A percentile compares a stretch with the other conserved stretches of the same genome.
These are phyloP conservation scores for Resseliella maxima DNA, from an alignment of 2,888 invertebrate species.

Conservation along the genomic window DNA sequence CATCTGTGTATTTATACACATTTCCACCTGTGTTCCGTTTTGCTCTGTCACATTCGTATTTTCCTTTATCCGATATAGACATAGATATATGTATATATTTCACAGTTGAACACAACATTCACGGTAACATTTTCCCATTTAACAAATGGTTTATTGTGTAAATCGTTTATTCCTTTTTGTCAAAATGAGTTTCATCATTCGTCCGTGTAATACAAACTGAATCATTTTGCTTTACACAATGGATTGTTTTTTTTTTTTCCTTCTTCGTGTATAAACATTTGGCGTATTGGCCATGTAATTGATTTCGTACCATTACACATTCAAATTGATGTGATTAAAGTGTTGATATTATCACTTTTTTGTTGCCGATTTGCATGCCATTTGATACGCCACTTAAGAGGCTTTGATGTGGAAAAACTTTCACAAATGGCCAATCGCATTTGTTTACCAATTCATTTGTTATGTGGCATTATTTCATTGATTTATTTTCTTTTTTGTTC, in stretches of 20 bases:
- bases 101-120: background rate
- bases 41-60: background rate
- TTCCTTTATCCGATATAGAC: too few species aligned
- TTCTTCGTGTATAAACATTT: too few species aligned
- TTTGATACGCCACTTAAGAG: background rate
- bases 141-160: background rate
- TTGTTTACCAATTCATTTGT: slow-evolving; percentile 34
- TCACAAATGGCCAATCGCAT: slow-evolving; percentile 4
- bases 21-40: background rate
- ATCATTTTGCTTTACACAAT: background rate
- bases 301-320: background rate
- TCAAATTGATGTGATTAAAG: slow-evolving; percentile 1
- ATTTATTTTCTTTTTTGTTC: too few species aligned
- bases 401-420: background rate
- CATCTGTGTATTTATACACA: background rate
- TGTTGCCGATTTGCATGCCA: background rate
- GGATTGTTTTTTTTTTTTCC: background rate
- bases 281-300: background rate
- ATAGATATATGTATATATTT: background rate
- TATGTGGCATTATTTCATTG: background rate
- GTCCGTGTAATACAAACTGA: background rate
- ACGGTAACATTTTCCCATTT: background rate
- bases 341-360: background rate
- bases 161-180: background rate
- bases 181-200: background rate